Base-by-base conservation (phyloP, 1,140 invertebrate species). In the Coptotermes formosanus region DNA sequence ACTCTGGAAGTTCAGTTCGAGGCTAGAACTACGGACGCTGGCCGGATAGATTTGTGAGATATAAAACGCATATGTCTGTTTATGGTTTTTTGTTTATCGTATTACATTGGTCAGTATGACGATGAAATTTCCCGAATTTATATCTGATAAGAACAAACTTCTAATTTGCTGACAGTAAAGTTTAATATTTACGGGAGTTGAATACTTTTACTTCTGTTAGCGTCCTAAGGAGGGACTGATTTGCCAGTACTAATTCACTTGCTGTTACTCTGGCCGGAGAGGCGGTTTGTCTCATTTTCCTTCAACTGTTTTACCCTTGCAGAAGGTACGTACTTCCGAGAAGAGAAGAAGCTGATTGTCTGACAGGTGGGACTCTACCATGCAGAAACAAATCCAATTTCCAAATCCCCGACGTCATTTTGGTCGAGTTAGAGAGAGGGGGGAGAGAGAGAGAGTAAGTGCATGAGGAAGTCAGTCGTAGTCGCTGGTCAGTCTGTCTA, bases 331-430 rank as follows among this genome's bases (percentile, higher is more conserved):
- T 9, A 14, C 8, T 30, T 75, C 64, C 7, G 64, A 2, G 25
- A 9, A 75, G 25, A 30, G 64, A 75, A 30, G 9, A n/a, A 30
- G n/a, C 64, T 75, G 64, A 75, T 75, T 75, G 64, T 14, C 64
- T 75, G n/a, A 75, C 64, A 75, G 64, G 64, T 75, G 64, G 64
- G 64, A 16, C 25, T 75, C 64, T 14, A 30, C 64, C 64, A 75
- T 75, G 64, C 64, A 75, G 64, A 75, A 75, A 75, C 64, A 75
- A 75, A 75, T 75, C 64, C 64, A 75, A 75, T 75, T 75, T 75
- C 64, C 64, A 75, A 75, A 75, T 75, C 64, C 64, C 64, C 25
- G 64, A 75, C 30, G 64, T 30, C 64, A 75, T 75, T 75, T 75
- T 75, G 64, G 64, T 75, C 64, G 64, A 75, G 64, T 30, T n/a